Conservation (phyloP, 2,797 vertebrate species). For the Tapirus indicus region DNA sequence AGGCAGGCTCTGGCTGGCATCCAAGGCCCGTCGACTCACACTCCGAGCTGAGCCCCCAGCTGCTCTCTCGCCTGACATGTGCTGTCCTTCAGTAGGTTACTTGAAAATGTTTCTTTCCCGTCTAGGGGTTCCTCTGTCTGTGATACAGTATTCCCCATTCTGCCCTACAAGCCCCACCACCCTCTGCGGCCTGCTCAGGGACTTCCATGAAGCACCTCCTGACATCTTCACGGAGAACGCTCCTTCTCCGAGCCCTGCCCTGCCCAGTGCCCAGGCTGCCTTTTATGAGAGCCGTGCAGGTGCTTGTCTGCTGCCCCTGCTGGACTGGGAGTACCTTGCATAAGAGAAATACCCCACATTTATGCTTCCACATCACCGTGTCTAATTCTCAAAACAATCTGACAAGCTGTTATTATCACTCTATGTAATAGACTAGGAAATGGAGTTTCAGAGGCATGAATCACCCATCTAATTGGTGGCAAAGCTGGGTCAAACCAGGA, state of each 20-base stretch:
- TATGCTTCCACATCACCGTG: accelerated
- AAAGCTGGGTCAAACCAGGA: not conserved
- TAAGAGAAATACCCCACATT: not conserved
- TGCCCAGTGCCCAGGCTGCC: not conserved
- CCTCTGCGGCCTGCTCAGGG: not conserved
- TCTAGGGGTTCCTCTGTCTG: not conserved
- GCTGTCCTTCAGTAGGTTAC: not conserved
- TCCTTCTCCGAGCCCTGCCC: not conserved
- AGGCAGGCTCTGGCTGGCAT: not conserved
- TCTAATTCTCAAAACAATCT: not conserved
- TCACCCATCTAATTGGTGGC: not conserved
- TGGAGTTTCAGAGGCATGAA: not conserved
- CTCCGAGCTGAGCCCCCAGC: not conserved
- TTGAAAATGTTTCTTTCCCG: not conserved
- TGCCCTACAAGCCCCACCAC: not conserved
- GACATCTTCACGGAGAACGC: not conserved
- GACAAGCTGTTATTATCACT: too few species aligned
- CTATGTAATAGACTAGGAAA: not conserved
- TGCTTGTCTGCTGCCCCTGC: not conserved
- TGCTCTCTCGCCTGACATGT: accelerated
- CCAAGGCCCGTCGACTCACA: accelerated
- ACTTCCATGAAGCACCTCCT: not conserved
- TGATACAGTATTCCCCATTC: accelerated
- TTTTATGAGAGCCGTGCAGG: not conserved
- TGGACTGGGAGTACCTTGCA: not conserved